Conservation (phyloP, 2,113 vertebrate species). For the Nettapus auritus region DNA sequence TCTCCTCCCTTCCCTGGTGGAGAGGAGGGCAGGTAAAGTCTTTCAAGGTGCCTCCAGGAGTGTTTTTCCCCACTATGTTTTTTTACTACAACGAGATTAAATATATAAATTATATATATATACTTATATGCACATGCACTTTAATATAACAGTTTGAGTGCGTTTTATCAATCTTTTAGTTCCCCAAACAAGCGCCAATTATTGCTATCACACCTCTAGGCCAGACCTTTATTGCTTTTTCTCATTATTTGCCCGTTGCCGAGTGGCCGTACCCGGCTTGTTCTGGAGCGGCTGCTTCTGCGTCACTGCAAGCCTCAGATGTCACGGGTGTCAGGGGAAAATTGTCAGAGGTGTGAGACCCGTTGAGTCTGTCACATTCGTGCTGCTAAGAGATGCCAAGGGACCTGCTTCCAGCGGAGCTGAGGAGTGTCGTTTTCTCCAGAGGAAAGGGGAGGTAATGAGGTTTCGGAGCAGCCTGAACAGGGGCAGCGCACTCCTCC, state of each 20-base stretch:
- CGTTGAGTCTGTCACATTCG: background rate
- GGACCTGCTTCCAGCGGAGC: background rate
- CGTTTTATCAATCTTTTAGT: background rate
- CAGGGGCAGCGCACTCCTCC: background rate
- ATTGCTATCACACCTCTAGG: background rate
- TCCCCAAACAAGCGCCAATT: background rate
- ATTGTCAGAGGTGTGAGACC: background rate
- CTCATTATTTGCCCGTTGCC: accelerated
- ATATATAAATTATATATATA: background rate
- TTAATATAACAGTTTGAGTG: background rate
- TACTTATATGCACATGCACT: background rate
- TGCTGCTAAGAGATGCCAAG: background rate
- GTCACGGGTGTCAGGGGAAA: background rate
- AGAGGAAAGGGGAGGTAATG: background rate
- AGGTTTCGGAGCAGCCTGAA: background rate
- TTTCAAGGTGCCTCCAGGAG: background rate
- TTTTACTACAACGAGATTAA: background rate
- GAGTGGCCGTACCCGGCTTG: background rate
- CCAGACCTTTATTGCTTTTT: background rate
- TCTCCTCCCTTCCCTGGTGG: background rate
- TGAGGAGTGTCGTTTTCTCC: background rate
- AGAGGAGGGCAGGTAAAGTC: background rate
- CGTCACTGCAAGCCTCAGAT: background rate
- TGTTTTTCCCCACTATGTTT: background rate
- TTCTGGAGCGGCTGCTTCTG: background rate